Evolutionary conservation across 2,888 invertebrate species (phyloP), one percentile per base, ranked within the genome.

Genomic region (Torymus texanus): DNA sequence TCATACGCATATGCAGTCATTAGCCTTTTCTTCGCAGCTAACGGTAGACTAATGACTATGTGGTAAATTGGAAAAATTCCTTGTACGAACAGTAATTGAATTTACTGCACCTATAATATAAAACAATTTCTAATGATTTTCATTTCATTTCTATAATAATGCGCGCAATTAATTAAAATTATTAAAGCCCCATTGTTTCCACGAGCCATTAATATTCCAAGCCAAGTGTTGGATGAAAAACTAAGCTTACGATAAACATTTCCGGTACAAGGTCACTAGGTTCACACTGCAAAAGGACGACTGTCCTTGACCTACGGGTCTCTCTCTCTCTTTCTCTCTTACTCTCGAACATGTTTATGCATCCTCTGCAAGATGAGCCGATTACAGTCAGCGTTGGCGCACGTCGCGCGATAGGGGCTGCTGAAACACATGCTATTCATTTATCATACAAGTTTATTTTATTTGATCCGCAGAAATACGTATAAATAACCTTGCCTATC

Each of bases 251-350:
- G 61, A 71, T 56, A 66, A 65, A 50, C 10, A 61, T 29, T 24
- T 62, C 29, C 41, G 24, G 55, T 41, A 41, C 56, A 62, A 68
- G 73, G 56, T 59, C 53, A 21, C 50, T 66, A n/a, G 61, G 29
- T 59, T 51, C 12, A n/a, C 21, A 11, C 29, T 61, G 21, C 41
- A 41, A 76, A 81, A 73, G 67, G 75, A 82, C 76, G 68, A 61
- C 55, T 83, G 84, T 83, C 84, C 86, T 86, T 85, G 83, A 84
- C 84, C 84, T 79, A 51, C 16, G 70, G 50, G 71, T 72, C 21
- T 21, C 21, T 21, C 21, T n/a, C n/a, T n/a, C n/a, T n/a, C 66
- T 68, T 1, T 41, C 41, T 41, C 29, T 29, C 29, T 29, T 0
- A 8, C 41, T 41, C 50, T 62, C 51, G 62, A 68, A 74, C 51